These are phyloP conservation scores for Aplysina aerophoba DNA, from an alignment of 37 sponge, comb jelly and placozoan genomes.

Conservation along the genomic window DNA sequence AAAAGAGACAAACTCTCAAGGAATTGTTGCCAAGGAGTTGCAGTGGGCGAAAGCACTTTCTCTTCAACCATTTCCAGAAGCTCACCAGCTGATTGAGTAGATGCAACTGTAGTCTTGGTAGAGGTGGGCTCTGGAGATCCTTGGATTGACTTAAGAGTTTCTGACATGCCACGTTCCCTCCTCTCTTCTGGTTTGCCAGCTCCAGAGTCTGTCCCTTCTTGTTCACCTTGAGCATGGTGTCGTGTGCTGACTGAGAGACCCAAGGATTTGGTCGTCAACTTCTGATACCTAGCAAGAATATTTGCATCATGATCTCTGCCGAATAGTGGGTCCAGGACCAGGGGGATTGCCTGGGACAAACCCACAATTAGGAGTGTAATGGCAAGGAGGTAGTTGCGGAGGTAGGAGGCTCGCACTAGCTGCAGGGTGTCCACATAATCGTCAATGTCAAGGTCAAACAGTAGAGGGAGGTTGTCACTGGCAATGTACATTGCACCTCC, in stretches of 20 bases:
- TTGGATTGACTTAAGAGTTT: neutral
- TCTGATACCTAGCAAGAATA: neutral
- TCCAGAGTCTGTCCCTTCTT: neutral
- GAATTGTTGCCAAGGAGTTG: conserved; percentile 1
- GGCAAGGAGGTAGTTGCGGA: conserved; percentile 6
- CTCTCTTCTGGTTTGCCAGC: neutral
- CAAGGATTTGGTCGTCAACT: neutral
- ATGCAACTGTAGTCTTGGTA: neutral
- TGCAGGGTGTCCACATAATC: neutral
- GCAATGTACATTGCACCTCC: conserved; percentile 5
- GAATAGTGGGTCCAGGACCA: neutral
- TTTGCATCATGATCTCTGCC: neutral
- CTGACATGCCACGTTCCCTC: neutral
- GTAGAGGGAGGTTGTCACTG: conserved; percentile 16
- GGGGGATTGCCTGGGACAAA: neutral
- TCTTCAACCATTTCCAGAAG: neutral
- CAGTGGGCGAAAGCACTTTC: neutral
- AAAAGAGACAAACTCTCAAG: conserved; percentile 14
- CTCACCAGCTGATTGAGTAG: neutral
- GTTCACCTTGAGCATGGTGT: neutral
- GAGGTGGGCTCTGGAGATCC: too few species aligned
- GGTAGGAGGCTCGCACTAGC: neutral
- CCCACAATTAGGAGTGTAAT: conserved; percentile 9
- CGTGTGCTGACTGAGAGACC: neutral
- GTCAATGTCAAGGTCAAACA: neutral